Conservation (phyloP, 2,888 invertebrate species). For the Falcaria lacertinaria region DNA sequence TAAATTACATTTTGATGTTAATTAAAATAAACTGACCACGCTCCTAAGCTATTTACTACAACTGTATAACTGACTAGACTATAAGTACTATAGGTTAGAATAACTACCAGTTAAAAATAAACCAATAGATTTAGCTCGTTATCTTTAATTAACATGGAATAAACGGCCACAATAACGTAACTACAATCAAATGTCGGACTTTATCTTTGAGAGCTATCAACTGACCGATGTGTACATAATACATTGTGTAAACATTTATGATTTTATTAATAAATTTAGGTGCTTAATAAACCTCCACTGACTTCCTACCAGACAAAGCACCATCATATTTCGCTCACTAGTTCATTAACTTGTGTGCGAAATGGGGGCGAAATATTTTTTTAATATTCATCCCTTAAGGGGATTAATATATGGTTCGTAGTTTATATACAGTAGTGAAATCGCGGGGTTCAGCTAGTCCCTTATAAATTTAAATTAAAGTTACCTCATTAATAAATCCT, state of each 20-base stretch:
- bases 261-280: slow-evolving; percentile 57
- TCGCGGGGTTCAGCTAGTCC: too few relatives aligned
- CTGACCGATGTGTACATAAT: slow-evolving; percentile 57
- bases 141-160: slow-evolving; percentile 63
- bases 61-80: too few relatives aligned
- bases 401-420: too few relatives aligned
- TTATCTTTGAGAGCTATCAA: slow-evolving; percentile 50
- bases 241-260: slow-evolving; percentile 35
- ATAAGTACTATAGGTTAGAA: neutral
- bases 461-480: neutral
- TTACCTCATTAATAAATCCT: neutral
- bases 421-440: too few relatives aligned
- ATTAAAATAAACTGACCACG: too few relatives aligned
- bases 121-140: slow-evolving; percentile 39
- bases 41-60: too few relatives aligned
- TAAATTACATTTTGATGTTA: too few relatives aligned
- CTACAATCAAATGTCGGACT: slow-evolving; percentile 49
- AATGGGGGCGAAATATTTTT: too few relatives aligned
- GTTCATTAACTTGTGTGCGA: too few relatives aligned
- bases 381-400: too few relatives aligned
- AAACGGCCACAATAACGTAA: slow-evolving; percentile 54
- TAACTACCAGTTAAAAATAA: slow-evolving; percentile 16
- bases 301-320: too few relatives aligned
- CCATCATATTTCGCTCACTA: too few relatives aligned
- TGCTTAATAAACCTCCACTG: slow-evolving; percentile 53